A percentile compares a stretch with the other conserved stretches of the same genome.
Conservation (phyloP, 2,888 invertebrate genomes). For the Diarsia mendica region DNA sequence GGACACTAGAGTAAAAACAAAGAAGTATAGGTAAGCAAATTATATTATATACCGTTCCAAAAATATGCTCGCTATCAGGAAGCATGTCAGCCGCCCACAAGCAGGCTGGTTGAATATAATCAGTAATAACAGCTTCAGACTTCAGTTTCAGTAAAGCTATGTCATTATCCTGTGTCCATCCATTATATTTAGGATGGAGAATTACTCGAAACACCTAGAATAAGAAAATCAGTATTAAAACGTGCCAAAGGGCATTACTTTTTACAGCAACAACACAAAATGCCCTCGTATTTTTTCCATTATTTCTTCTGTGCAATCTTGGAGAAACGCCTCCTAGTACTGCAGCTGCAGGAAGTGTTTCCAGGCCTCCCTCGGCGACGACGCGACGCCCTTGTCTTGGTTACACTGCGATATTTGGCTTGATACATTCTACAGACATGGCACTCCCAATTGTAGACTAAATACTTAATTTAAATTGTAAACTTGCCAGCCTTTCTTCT, state of each 20-base stretch:
- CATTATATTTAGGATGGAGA: slow-evolving; percentile 69
- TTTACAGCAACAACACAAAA: background rate
- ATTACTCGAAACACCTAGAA: slow-evolving; percentile 74
- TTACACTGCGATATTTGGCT: too few species aligned
- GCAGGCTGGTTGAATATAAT: slow-evolving; percentile 81
- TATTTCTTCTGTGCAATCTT: too few species aligned
- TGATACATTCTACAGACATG: too few species aligned
- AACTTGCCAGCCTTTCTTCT: slow-evolving; percentile 72
- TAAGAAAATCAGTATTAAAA: background rate
- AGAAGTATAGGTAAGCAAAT: background rate
- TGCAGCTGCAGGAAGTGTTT: too few species aligned
- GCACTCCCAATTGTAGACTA: too few species aligned
- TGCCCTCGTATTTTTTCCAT: background rate
- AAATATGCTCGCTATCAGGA: background rate
- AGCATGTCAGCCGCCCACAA: slow-evolving; percentile 69
- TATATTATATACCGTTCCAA: slow-evolving; percentile 11
- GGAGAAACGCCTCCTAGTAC: too few species aligned
- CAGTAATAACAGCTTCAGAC: slow-evolving; percentile 70
- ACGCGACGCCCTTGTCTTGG: too few species aligned
- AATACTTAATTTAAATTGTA: background rate
- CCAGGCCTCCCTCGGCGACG: too few species aligned
- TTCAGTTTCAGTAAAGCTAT: slow-evolving; percentile 77
- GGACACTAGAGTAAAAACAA: background rate
- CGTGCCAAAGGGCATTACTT: background rate
- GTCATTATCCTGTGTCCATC: slow-evolving; percentile 71